Evolutionary conservation across 2,888 invertebrate species (phyloP).

Genomic region (Ceratothoa steindachneri): DNA sequence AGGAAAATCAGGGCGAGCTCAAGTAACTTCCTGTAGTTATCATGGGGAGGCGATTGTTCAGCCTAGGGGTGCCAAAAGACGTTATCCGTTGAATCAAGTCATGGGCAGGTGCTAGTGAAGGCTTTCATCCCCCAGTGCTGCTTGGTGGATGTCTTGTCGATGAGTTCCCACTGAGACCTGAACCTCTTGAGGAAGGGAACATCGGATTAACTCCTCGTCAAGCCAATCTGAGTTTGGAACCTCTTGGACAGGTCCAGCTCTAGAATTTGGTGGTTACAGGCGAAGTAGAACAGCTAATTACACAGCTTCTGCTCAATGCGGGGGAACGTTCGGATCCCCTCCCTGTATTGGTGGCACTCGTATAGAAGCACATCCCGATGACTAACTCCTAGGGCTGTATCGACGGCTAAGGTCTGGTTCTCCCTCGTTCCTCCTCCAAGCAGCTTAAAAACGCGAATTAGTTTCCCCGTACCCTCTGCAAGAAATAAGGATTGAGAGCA

Average conservation of each 20-base stretch:
- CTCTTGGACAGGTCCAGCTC: neutral
- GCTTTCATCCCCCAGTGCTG: neutral
- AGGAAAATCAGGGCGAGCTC: neutral
- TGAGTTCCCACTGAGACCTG: neutral
- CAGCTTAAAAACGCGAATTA: no score
- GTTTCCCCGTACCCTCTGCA: no score
- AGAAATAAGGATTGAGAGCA: no score
- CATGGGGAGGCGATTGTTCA: neutral
- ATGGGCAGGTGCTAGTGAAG: neutral
- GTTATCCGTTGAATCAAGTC: neutral
- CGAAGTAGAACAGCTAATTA: no score
- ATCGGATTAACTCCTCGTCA: neutral
- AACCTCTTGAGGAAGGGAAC: neutral
- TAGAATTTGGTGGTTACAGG: neutral
- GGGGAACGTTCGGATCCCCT: no score
- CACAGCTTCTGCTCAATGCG: no score
- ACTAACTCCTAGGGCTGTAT: no score
- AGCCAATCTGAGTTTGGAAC: neutral
- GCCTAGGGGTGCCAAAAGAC: neutral
- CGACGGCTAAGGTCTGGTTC: no score
- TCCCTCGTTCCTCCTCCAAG: no score
- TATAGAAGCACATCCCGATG: no score
- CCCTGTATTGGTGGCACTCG: no score
- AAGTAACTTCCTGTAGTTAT: neutral
- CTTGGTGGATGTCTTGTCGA: neutral